Percentiles rank a stretch among this genome's conserved stretches.
Evolutionary conservation across 1,140 invertebrate genomes (phyloP).

Genomic region (Drosophila pallidifrons): DNA sequence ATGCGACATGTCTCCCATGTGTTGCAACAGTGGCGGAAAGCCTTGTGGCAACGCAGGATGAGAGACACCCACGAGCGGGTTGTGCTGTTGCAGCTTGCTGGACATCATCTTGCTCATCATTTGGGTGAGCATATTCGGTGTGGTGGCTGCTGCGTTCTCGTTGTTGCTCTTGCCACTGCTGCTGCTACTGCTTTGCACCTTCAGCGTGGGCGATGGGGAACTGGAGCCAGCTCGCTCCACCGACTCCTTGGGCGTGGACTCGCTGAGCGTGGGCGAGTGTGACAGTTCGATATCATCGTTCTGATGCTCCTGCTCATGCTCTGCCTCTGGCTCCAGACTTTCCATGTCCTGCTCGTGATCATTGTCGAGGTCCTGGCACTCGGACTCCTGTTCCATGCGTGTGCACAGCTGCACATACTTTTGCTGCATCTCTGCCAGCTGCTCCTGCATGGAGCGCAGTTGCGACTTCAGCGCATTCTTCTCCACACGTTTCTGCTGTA

Average conservation of each 20-base stretch:
- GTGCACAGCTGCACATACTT: constrained; percentile 94
- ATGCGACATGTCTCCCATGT: constrained; percentile 87
- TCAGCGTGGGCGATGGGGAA: constrained; percentile 85
- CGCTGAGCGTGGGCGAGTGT: constrained; percentile 81
- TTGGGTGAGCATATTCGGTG: constrained; percentile 88
- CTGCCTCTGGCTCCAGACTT: constrained; percentile 90
- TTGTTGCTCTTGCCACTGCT: constrained; percentile 50
- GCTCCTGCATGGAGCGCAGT: constrained; percentile 94
- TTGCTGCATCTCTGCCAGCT: constrained; percentile 95
- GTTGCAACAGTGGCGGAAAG: constrained; percentile 87
- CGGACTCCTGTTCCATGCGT: constrained; percentile 92
- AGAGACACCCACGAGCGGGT: constrained; percentile 79
- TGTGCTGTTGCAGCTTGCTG: constrained; percentile 87
- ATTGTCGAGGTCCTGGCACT: constrained; percentile 89
- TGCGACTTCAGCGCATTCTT: constrained; percentile 94
- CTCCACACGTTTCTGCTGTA: constrained; percentile 93
- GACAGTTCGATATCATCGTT: constrained; percentile 86
- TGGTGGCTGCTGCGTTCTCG: constrained; percentile 46
- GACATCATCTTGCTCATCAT: constrained; percentile 90
- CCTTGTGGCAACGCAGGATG: constrained; percentile 86
- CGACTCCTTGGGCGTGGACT: constrained; percentile 86
- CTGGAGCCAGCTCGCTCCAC: constrained; percentile 87
- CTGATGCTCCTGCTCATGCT: constrained; percentile 86
- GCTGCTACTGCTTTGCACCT: constrained; percentile 49
- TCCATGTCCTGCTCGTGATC: constrained; percentile 88